Evolutionary conservation across 2,797 vertebrate species (phyloP), one percentile per base, ranked within the genome.

Genomic region (Brachyalestes nurse): DNA sequence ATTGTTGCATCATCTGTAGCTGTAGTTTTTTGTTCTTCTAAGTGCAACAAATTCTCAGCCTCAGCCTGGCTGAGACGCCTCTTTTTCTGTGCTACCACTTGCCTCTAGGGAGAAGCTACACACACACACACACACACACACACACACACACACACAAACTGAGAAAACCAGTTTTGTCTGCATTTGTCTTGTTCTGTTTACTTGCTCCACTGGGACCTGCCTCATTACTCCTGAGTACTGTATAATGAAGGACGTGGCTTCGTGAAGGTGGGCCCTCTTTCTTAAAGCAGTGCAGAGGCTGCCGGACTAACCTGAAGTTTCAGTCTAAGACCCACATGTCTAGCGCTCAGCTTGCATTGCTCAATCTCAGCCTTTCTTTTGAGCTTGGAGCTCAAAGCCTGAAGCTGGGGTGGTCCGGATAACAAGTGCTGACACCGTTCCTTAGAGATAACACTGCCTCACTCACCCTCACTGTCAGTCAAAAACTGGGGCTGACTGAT

Each of bases 111-210:
- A 53, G 82, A 85, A 88, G 69, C 69, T 42, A 40, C 77, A 62
- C 74, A 57, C 55, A 10, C 19, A 38, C 38, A 66, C 67, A 62
- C 61, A 14, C 28, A 14, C 61, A 72, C 70, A 51, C 64, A 8
- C 47, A 47, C 53, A 17, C 77, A 40, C 72, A 55, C 79, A 42
- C 61, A 21, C 62, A 49, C 71, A 65, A 74, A 87, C 79, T 72
- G 60, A 86, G 80, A 85, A 78, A 87, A 87, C 83, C 80, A 76
- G 85, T 86, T 86, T 80, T 77, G 45, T 71, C 66, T 75, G 51
- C 45, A 47, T 57, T 84, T 81, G 77, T 69, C 74, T 80, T 71
- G 45, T 53, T 81, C 71, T 78, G 78, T 88, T 86, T 81, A 75
- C 76, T 79, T 71, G 47, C 75, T 79, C 58, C 67, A 42, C 25